Conservation (phyloP, 2,113 vertebrate genomes). For the Tragelaphus buxtoni region DNA sequence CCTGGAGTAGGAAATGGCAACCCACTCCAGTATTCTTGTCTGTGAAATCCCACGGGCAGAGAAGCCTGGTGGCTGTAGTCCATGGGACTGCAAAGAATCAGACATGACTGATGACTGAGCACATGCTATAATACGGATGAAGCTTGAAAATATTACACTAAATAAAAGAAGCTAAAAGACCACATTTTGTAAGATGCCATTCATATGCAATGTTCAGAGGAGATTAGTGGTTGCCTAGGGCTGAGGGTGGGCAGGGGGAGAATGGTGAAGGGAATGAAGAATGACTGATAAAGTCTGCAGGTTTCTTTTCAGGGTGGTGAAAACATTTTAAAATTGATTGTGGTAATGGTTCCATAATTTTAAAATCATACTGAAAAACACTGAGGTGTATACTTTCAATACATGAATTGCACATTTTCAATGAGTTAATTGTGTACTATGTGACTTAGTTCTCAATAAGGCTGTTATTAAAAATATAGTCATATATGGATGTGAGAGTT, state of each 20-base stretch:
- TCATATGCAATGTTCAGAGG: not conserved
- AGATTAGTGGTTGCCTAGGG: not conserved
- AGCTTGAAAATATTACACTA: not conserved
- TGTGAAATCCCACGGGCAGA: not conserved
- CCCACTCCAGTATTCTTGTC: not conserved
- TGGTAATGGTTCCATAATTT: not conserved
- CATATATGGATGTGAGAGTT: not conserved
- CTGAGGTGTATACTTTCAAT: not conserved
- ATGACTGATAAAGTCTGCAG: not conserved
- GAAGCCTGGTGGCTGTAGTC: not conserved
- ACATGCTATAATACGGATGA: not conserved
- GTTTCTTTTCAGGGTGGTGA: not conserved
- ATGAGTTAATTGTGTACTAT: not conserved
- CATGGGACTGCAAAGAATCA: not conserved
- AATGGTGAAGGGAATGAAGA: not conserved
- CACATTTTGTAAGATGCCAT: not conserved
- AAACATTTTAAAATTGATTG: not conserved
- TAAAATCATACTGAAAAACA: not conserved
- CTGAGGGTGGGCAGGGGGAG: rapidly evolving
- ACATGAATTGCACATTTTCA: not conserved
- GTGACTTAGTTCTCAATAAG: not conserved
- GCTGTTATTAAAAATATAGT: not conserved
- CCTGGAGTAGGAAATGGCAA: not conserved
- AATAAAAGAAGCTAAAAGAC: not conserved
- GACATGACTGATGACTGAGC: not conserved